Percentiles rank a stretch among this genome's conserved stretches.
Conservation (phyloP, 2,888 invertebrate genomes). For the Brachyopa scutellaris region DNA sequence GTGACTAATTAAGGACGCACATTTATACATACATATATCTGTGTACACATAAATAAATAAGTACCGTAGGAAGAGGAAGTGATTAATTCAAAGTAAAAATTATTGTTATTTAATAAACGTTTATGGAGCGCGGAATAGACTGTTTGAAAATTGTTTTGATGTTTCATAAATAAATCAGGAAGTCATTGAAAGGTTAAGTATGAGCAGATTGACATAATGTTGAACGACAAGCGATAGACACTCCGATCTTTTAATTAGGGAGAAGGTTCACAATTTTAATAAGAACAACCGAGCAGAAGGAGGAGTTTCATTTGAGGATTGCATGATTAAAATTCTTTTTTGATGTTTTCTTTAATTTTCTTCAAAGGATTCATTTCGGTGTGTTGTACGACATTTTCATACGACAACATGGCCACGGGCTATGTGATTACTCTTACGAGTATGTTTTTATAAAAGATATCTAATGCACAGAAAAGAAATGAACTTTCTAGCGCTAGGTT, state of each 20-base stretch:
- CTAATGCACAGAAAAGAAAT: too few relatives aligned
- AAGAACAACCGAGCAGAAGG: not conserved
- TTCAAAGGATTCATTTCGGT: too few relatives aligned
- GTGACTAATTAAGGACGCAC: too few relatives aligned
- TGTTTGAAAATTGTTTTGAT: not conserved
- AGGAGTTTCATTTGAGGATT: slow-evolving; percentile 1
- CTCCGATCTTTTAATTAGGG: slow-evolving; percentile 20
- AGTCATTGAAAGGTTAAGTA: slow-evolving; percentile 10
- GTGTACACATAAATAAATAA: too few relatives aligned
- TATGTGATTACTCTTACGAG: too few relatives aligned
- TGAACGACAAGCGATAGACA: not conserved
- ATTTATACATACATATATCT: too few relatives aligned
- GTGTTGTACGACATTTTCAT: too few relatives aligned
- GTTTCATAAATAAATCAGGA: slow-evolving; percentile 31
- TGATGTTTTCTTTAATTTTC: too few relatives aligned
- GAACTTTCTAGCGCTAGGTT: too few relatives aligned
- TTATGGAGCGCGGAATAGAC: not conserved
- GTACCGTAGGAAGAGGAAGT: too few relatives aligned
- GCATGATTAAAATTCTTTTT: not conserved
- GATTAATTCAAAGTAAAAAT: slow-evolving; percentile 22
- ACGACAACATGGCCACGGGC: too few relatives aligned
- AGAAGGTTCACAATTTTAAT: not conserved
- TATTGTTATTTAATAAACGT: slow-evolving; percentile 22
- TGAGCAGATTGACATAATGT: not conserved
- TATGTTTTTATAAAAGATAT: too few relatives aligned